Evolutionary conservation across 1,140 invertebrate species (phyloP), one percentile per base, ranked within the genome.

Genomic region (Drosophila murphyi): DNA sequence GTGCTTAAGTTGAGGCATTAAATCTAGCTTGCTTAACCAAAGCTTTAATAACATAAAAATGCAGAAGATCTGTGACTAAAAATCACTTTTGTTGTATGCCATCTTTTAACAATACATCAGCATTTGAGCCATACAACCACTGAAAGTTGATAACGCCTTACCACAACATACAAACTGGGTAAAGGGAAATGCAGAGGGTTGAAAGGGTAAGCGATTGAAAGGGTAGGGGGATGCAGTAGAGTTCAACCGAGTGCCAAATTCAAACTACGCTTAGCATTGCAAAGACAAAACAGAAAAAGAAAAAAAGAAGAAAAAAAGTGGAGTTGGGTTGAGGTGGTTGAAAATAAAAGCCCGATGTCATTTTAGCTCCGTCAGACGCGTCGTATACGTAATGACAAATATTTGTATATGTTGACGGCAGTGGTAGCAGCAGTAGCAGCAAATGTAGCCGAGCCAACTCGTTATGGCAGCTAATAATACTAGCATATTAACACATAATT

Each of bases 401-500:
- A 76, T 76, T 76, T 76, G 57, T 61, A 52, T 52, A 45, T 47
- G 51, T 56, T 52, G 72, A 48, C 54, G 29, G 63, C 50, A 32
- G 43, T 12, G 34, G 56, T 37, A 41, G 51, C 51, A 32, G 8
- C 39, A 41, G 39, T 10, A 2, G 10, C 39, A n/a, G 56, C 67
- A 47, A 60, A 34, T 43, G 43, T 43, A 29, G 45, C 50, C 47
- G 41, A 45, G 61, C 47, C 71, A 69, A 82, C 81, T 62, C 73
- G 64, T 81, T 86, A 75, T 75, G 78, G 69, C 85, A 83, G 85
- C 83, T 87, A 87, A 87, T 87, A 87, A 87, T 87, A 87, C 83
- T 77, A 87, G 83, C 76, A 87, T 87, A 87, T 87, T 87, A 87
- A 87, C 83, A 87, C 83, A 87, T 87, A 87, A 87, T 87, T 87